Evolutionary conservation across 2,113 vertebrate genomes (phyloP), one percentile per base, ranked within the genome.

Genomic region (Maccullochella peelii): DNA sequence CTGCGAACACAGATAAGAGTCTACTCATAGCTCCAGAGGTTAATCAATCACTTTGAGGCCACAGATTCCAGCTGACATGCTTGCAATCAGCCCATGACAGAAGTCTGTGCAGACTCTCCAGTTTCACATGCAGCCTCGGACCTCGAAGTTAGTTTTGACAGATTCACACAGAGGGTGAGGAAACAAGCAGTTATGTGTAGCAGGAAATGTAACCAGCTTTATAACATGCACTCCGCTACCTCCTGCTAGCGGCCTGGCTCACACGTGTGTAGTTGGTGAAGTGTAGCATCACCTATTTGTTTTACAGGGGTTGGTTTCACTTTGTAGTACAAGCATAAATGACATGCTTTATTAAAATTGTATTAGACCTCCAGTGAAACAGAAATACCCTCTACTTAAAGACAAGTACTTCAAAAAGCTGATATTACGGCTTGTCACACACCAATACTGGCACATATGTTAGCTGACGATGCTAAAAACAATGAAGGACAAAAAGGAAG

Each of bases 11-110:
- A 80, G 88, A 88, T 92, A 89, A 74, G 47, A 40, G 54, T 68
- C 62, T 30, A 47, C 65, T 70, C 71, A 27, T 6, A 68, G 82
- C 49, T 49, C 69, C 66, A 63, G 73, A 87, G 70, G 87, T 91
- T 91, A 91, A 94, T 92, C 93, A 91, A 89, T 93, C 89, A 90
- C 87, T 88, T 8, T 50, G 82, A 79, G 79, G 81, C 75, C 52
- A 59, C 25, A 4, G 57, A 77, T 79, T 87, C 73, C 73, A 72
- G 81, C 65, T 8, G 47, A 74, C 63, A 49, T 54, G 80, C 71
- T 47, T 44, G 72, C 77, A 79, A 86, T 71, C 59, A 75, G 82
- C 66, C 82, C 20, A 42, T 72, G 87, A 82, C 80, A 71, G 27
- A 42, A 40, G 57, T 59, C 80, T 30, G 71, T 16, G 9, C 25